A percentile compares a stretch with the other conserved stretches of the same genome.
phyloP scores from a whole-genome alignment of 2,797 vertebrate genomes.

The Galago senegalensis region DNA sequence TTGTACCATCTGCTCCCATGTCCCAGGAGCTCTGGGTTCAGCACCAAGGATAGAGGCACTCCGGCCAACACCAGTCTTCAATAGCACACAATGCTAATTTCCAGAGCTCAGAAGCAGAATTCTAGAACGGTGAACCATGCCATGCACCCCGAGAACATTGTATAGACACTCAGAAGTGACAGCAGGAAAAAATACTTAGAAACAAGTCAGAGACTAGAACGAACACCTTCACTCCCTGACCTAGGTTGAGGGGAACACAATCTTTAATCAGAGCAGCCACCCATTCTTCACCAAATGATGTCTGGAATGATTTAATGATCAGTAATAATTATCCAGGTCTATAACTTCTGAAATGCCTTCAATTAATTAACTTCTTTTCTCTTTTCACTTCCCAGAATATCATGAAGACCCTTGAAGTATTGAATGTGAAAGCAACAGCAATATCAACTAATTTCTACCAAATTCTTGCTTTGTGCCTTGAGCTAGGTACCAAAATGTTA shows the following conservation, averaged over 20 bases:
- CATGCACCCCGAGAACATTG: neutral
- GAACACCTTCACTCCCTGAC: neutral
- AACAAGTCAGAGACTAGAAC: neutral
- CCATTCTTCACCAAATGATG: slow-evolving; percentile 18
- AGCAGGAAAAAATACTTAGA: slow-evolving; percentile 5
- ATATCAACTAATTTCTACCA: neutral
- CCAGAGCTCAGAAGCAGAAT: neutral
- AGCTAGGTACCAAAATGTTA: neutral
- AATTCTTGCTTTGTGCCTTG: neutral
- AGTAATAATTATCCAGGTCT: neutral
- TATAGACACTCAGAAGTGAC: neutral
- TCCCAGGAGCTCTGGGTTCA: neutral
- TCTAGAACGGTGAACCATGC: neutral
- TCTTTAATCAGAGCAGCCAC: neutral
- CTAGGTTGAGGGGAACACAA: neutral
- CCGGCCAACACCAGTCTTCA: accelerated
- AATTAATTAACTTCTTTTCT: neutral
- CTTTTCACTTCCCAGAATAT: neutral
- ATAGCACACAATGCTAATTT: neutral
- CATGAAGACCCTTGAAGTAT: neutral
- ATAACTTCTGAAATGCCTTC: neutral
- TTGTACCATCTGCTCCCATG: neutral
- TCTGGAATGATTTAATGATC: neutral
- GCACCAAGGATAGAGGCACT: slow-evolving; percentile 50
- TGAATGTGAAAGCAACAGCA: slow-evolving; percentile 10